Percentiles rank a stretch among this genome's conserved stretches.
Conservation (phyloP, 2,113 vertebrate species). For the Mus pahari region DNA sequence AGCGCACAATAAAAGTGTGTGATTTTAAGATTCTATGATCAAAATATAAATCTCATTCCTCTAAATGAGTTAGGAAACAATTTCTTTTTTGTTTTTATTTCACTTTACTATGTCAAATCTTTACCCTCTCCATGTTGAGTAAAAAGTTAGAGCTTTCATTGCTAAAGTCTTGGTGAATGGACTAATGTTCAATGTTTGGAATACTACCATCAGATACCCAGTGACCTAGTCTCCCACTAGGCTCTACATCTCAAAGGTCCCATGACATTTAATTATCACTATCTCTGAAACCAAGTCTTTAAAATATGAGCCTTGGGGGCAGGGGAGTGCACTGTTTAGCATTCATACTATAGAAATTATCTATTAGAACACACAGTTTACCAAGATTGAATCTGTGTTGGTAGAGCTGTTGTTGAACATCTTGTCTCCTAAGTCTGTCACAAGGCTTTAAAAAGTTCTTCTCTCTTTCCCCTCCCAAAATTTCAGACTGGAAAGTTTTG, state of each 20-base stretch:
- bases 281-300: background rate
- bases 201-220: background rate
- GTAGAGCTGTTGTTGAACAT: background rate
- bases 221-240: too few species aligned
- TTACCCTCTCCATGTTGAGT: background rate
- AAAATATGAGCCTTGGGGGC: background rate
- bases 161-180: background rate
- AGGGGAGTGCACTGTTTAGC: background rate
- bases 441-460: constrained; percentile 16
- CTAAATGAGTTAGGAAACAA: constrained; percentile 38
- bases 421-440: background rate
- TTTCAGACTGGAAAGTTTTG: constrained; percentile 16
- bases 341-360: background rate
- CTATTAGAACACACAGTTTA: background rate
- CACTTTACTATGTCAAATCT: background rate
- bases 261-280: too few species aligned
- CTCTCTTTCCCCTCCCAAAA: background rate
- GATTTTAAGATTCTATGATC: constrained; percentile 15
- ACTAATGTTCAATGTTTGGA: background rate
- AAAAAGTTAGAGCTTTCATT: background rate
- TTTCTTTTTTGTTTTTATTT: constrained; percentile 6
- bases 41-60: constrained; percentile 42
- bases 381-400: background rate
- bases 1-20: background rate
- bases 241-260: background rate